These are phyloP conservation scores for Apostichopus leukothele DNA, from an alignment of 53 echinoderm and acorn worm genomes.

Conservation along the genomic window DNA sequence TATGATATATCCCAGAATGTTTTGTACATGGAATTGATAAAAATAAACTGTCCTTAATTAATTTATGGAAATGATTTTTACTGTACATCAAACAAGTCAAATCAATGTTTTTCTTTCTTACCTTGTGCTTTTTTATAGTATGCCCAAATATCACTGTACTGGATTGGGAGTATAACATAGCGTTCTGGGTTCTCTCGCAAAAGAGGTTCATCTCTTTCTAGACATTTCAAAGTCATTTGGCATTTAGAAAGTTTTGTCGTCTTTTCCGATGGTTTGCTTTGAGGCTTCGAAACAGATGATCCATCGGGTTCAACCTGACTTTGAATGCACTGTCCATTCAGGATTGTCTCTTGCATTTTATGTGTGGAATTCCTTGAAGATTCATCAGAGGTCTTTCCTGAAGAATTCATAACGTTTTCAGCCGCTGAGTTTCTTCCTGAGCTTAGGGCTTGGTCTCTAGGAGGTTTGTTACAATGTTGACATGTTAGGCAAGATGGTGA, in stretches of 20 bases:
- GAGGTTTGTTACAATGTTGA: not conserved
- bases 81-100: too few relatives aligned
- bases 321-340: not conserved
- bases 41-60: too few relatives aligned
- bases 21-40: too few relatives aligned
- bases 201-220: slow-evolving; percentile 66
- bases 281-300: not conserved
- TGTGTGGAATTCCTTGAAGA: not conserved
- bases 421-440: not conserved
- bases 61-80: too few relatives aligned
- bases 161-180: slow-evolving; percentile 88
- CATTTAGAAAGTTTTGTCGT: not conserved
- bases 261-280: not conserved
- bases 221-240: not conserved
- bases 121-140: slow-evolving; percentile 98
- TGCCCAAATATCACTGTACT: slow-evolving; percentile 81
- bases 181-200: slow-evolving; percentile 63
- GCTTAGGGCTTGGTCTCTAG: not conserved
- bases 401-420: not conserved
- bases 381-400: not conserved
- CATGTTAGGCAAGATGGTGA: not conserved
- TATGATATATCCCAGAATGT: too few relatives aligned
- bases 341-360: not conserved
- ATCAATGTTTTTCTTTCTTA: slow-evolving; percentile 8
- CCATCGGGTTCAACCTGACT: not conserved